These are phyloP conservation scores for Abrostola triplasia DNA, from an alignment of 2,888 invertebrate species.

Conservation along the genomic window DNA sequence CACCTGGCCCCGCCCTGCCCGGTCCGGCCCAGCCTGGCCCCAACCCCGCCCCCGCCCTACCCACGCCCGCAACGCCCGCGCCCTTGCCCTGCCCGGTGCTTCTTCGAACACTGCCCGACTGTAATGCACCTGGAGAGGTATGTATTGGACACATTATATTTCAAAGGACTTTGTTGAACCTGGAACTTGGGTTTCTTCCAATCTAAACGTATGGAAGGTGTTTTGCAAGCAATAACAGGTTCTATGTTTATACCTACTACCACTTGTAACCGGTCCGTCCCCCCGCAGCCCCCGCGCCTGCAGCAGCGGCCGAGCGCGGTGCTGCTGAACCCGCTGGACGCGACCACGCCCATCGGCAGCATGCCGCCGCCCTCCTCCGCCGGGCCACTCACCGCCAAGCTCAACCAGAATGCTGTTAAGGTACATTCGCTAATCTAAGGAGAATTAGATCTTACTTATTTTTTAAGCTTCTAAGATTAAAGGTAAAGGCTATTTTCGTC, in stretches of 20 bases:
- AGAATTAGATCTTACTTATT: too few species aligned
- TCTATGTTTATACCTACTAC: too few species aligned
- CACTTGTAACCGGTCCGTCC: too few species aligned
- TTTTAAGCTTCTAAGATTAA: too few species aligned
- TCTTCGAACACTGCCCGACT: slow-evolving; percentile 36
- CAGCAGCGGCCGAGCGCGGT: slow-evolving; percentile 77
- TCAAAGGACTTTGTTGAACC: too few species aligned
- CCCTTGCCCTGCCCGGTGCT: slow-evolving; percentile 11
- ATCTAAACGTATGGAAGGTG: background rate
- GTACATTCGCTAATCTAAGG: slow-evolving; percentile 63
- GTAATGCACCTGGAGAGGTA: slow-evolving; percentile 63
- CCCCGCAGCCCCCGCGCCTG: slow-evolving; percentile 70
- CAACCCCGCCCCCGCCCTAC: slow-evolving; percentile 7
- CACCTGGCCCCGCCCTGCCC: slow-evolving; percentile 8
- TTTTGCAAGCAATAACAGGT: too few species aligned
- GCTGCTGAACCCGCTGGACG: slow-evolving; percentile 78
- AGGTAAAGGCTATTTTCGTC: too few species aligned
- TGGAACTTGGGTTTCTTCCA: too few species aligned
- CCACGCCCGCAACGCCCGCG: slow-evolving; percentile 3
- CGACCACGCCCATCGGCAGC: slow-evolving; percentile 61
- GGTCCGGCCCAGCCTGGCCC: slow-evolving; percentile 1
- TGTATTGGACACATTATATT: too few species aligned
- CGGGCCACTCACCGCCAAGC: slow-evolving; percentile 87
- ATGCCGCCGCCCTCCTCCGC: slow-evolving; percentile 82
- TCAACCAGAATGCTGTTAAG: slow-evolving; percentile 89